Percentiles rank a stretch among this genome's conserved stretches.
Evolutionary conservation across 2,888 invertebrate species (phyloP).

Genomic region (Aphidius colemani): DNA sequence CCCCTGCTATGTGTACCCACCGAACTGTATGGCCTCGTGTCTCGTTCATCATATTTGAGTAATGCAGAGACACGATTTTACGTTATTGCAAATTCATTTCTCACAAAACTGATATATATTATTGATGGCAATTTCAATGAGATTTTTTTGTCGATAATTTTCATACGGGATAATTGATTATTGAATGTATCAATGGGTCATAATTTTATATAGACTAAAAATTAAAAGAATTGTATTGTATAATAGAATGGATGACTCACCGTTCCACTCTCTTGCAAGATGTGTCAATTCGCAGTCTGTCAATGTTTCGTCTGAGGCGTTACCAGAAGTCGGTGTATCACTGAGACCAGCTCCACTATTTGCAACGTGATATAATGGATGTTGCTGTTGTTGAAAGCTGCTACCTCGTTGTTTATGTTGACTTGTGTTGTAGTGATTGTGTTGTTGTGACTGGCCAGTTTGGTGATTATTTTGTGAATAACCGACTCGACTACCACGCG

Average conservation of each 20-base stretch:
- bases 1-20: slow-evolving; percentile 14
- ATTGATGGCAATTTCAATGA: slow-evolving; percentile 2
- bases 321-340: slow-evolving; percentile 82
- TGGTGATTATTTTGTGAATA: slow-evolving; percentile 60
- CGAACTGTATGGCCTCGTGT: slow-evolving; percentile 35
- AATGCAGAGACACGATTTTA: slow-evolving; percentile 54
- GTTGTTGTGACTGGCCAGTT: slow-evolving; percentile 53
- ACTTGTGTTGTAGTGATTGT: slow-evolving; percentile 55
- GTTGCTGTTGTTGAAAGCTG: slow-evolving; percentile 61
- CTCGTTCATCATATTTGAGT: slow-evolving; percentile 56
- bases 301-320: slow-evolving; percentile 83
- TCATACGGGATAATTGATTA: background rate
- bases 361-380: slow-evolving; percentile 60
- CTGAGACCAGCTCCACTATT: slow-evolving; percentile 67
- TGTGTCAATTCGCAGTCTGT: slow-evolving; percentile 81
- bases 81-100: slow-evolving; percentile 48
- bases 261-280: slow-evolving; percentile 77
- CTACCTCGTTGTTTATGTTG: slow-evolving; percentile 51
- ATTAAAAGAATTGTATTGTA: background rate
- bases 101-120: slow-evolving; percentile 27
- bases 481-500: slow-evolving; percentile 61
- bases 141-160: slow-evolving; percentile 1
- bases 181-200: background rate
- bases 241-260: slow-evolving; percentile 8
- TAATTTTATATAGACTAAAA: background rate